A percentile compares a stretch with the other conserved stretches of the same genome.
phyloP scores from a whole-genome alignment of 2,888 invertebrate species.

The Pollenia griseotomentosa region DNA sequence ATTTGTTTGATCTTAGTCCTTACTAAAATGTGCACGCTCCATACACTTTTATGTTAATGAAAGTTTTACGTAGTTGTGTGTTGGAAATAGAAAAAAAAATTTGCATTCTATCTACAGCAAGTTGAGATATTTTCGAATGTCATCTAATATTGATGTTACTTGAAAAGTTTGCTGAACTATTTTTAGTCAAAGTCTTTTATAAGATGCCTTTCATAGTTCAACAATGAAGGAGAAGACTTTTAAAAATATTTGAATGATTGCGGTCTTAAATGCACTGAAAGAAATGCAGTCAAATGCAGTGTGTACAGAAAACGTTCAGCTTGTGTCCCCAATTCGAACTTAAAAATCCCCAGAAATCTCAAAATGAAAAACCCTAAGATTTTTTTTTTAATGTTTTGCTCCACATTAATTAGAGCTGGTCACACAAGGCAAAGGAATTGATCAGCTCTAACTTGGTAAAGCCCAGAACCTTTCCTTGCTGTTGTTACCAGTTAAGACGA shows the following conservation, averaged over 20 bases:
- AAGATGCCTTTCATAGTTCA: neutral
- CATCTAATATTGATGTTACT: neutral
- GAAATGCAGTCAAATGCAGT: too few relatives aligned
- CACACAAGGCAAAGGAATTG: too few relatives aligned
- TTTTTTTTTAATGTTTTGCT: too few relatives aligned
- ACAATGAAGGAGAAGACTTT: neutral
- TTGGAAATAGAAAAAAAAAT: neutral
- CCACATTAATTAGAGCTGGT: too few relatives aligned
- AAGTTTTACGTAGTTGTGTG: conserved; percentile 11
- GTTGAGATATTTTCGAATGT: neutral
- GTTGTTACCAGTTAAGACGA: too few relatives aligned
- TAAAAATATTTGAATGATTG: neutral
- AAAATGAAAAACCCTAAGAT: too few relatives aligned
- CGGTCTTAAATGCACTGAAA: neutral
- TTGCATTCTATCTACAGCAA: neutral
- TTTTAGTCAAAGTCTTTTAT: neutral
- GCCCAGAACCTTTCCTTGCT: too few relatives aligned
- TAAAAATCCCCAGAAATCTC: too few relatives aligned
- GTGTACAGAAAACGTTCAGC: too few relatives aligned
- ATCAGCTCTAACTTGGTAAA: too few relatives aligned
- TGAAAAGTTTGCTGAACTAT: conserved; percentile 10
- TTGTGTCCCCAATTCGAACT: too few relatives aligned
- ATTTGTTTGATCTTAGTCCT: too few relatives aligned
- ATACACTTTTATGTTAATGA: conserved; percentile 29
- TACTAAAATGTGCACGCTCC: neutral